A percentile compares a stretch with the other conserved stretches of the same genome.
phyloP scores from a whole-genome alignment of 2,797 vertebrate genomes.

The Sebastes dallii region DNA sequence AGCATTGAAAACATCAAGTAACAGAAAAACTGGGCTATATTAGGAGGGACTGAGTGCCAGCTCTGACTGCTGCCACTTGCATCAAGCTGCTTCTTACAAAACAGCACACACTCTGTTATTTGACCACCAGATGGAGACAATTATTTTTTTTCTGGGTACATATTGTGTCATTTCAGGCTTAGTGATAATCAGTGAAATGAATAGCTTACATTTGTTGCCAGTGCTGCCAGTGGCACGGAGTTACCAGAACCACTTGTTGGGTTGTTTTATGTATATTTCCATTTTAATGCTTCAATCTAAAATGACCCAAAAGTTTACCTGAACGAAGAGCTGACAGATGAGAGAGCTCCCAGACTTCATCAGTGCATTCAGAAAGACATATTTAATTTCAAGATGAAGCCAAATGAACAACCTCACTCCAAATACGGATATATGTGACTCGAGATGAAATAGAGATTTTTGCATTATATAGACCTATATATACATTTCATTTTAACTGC shows the following conservation, averaged over 20 bases:
- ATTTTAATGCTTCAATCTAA: neutral
- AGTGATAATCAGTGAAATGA: neutral
- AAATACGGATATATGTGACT: neutral
- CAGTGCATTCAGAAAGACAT: rapidly evolving
- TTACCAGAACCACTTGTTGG: too few species aligned
- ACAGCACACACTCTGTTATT: neutral
- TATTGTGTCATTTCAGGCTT: neutral
- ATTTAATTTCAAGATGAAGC: neutral
- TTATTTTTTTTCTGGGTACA: too few species aligned
- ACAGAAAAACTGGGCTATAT: neutral
- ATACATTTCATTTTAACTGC: neutral
- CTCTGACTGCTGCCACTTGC: neutral
- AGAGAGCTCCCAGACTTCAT: neutral
- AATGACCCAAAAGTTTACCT: neutral
- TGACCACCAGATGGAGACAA: neutral
- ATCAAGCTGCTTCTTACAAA: neutral
- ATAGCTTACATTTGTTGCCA: neutral
- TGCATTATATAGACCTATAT: too few species aligned
- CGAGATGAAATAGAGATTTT: neutral
- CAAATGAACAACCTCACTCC: neutral
- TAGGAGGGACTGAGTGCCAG: neutral
- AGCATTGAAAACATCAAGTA: neutral
- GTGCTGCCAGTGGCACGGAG: neutral
- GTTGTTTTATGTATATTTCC: neutral
- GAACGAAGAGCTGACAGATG: neutral